Conservation (phyloP, 2,888 invertebrate species). For the Orthonevra nobilis region DNA sequence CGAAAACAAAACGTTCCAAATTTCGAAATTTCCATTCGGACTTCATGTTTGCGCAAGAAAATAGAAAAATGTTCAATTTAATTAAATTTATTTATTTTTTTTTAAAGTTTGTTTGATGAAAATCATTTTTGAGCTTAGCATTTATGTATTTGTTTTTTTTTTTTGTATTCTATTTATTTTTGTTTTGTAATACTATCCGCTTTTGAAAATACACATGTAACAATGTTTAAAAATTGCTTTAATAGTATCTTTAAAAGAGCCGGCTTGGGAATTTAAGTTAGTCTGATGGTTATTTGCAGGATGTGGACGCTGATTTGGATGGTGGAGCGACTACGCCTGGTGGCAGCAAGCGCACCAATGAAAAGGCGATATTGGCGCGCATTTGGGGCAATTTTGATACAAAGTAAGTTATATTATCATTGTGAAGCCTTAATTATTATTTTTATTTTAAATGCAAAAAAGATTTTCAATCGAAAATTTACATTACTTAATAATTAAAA, state of each 20-base stretch:
- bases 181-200: conserved; percentile 26
- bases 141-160: conserved; percentile 9
- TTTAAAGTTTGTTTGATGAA: no score
- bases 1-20: conserved; percentile 30
- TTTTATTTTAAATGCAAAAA: no score
- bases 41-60: conserved; percentile 1
- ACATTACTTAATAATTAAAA: no score
- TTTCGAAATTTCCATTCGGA: conserved; percentile 33
- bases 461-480: no score
- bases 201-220: conserved; percentile 17
- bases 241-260: conserved; percentile 40
- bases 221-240: conserved; percentile 9
- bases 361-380: conserved; percentile 91
- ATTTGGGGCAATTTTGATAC: conserved; percentile 95
- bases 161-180: conserved; percentile 7
- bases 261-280: conserved; percentile 73
- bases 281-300: conserved; percentile 79
- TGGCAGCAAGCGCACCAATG: conserved; percentile 81
- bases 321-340: conserved; percentile 72
- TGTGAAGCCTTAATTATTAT: no score
- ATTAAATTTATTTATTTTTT: conserved; percentile 31
- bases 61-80: conserved; percentile 16
- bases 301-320: conserved; percentile 76
- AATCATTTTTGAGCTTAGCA: no score
- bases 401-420: no score